These are phyloP conservation scores for Amblyteles armatorius DNA, from an alignment of 2,888 invertebrate species.

Conservation along the genomic window DNA sequence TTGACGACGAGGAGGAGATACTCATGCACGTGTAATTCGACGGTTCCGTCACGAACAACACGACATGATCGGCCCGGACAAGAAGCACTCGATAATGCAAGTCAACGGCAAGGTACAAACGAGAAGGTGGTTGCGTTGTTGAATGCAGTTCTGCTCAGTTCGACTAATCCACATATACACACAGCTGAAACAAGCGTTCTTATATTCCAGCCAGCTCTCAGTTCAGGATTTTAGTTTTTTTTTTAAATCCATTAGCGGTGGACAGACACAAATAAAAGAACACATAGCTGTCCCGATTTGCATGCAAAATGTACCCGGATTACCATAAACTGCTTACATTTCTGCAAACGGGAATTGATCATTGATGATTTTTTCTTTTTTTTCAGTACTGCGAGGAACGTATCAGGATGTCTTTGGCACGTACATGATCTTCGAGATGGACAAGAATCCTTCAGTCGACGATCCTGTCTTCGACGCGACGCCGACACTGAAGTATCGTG, in stretches of 20 bases:
- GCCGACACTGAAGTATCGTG: slow-evolving; percentile 87
- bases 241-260: too few species aligned
- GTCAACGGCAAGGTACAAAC: slow-evolving; percentile 88
- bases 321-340: not conserved
- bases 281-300: too few species aligned
- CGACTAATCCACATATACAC: too few species aligned
- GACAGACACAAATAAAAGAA: too few species aligned
- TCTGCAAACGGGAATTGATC: too few species aligned
- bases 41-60: slow-evolving; percentile 84
- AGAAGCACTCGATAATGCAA: slow-evolving; percentile 88
- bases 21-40: slow-evolving; percentile 87
- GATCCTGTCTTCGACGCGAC: slow-evolving; percentile 85
- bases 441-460: slow-evolving; percentile 83
- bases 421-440: slow-evolving; percentile 90
- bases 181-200: too few species aligned
- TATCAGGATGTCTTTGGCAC: slow-evolving; percentile 90
- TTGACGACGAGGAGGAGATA: slow-evolving; percentile 86
- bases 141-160: too few species aligned
- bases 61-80: slow-evolving; percentile 87
- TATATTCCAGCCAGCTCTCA: too few species aligned
- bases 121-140: not conserved
- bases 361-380: not conserved
- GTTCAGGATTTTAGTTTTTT: too few species aligned
- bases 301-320: too few species aligned
- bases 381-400: slow-evolving; percentile 85